Evolutionary conservation across 2,797 vertebrate genomes (phyloP).

Genomic region (Amphiprion clarkii): DNA sequence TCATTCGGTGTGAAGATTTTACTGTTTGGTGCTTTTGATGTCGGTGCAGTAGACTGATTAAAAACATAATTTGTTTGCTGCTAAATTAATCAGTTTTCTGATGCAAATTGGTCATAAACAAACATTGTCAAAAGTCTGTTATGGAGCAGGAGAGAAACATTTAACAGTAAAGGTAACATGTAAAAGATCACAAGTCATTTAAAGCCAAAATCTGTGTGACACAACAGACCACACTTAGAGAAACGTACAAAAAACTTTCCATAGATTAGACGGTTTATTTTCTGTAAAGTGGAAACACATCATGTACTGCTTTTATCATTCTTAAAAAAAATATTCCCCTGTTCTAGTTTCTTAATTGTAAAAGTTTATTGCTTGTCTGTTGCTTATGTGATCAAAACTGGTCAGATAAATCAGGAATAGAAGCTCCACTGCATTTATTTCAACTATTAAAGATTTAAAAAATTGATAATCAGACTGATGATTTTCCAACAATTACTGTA

Average conservation of each 20-base stretch:
- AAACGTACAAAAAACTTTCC: too few relatives aligned
- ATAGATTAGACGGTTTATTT: background rate
- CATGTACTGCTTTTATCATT: background rate
- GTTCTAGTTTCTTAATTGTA: background rate
- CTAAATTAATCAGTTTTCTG: conserved; percentile 9
- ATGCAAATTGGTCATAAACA: background rate
- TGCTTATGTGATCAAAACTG: background rate
- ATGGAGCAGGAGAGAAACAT: background rate
- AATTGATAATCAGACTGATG: too few relatives aligned
- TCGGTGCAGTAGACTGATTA: background rate
- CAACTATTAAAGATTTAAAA: background rate
- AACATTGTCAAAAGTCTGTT: background rate
- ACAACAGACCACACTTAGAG: background rate
- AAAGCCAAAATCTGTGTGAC: background rate
- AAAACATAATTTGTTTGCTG: background rate
- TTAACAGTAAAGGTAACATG: background rate
- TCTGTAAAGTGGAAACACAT: background rate
- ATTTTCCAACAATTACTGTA: too few relatives aligned
- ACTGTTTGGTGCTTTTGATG: background rate
- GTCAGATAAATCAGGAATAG: background rate
- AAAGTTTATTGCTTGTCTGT: background rate
- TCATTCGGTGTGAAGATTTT: conserved; percentile 13
- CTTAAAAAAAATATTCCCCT: background rate
- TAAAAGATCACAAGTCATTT: background rate
- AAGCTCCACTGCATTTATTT: background rate